Evolutionary conservation across 92 coral and sea anemone species (phyloP).

Genomic region (Palythoa grandis): DNA sequence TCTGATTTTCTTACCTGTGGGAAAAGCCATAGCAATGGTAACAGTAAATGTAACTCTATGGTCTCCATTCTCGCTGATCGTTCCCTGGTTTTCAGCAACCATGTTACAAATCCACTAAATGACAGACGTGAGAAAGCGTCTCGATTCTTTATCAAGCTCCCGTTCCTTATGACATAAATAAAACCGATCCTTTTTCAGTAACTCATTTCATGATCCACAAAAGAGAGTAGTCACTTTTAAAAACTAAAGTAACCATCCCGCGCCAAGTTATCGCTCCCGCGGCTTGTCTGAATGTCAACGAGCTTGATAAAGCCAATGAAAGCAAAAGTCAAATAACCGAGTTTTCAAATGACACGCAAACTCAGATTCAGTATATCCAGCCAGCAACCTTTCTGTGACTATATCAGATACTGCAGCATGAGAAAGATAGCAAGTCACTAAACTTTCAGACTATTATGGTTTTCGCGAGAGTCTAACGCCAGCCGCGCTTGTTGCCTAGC

Average conservation of each 20-base stretch:
- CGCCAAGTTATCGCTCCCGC: neutral
- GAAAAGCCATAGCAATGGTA: slow-evolving; percentile 87
- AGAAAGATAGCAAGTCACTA: neutral
- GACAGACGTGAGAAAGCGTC: neutral
- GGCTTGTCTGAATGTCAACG: neutral
- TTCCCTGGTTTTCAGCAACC: slow-evolving; percentile 49
- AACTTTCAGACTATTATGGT: neutral
- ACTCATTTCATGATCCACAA: neutral
- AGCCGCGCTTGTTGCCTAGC: slow-evolving; percentile 6
- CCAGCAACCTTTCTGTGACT: neutral
- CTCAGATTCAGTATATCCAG: neutral
- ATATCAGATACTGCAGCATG: neutral
- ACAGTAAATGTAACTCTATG: slow-evolving; percentile 93
- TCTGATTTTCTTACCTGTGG: slow-evolving; percentile 68
- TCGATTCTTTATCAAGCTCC: neutral
- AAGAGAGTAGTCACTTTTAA: neutral
- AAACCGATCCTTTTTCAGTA: neutral
- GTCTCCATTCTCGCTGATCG: slow-evolving; percentile 65
- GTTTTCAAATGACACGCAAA: neutral
- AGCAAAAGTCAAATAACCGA: slow-evolving; percentile 11
- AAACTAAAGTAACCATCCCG: neutral
- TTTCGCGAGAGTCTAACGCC: neutral
- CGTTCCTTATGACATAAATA: neutral
- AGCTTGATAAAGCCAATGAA: too few species aligned
- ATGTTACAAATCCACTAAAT: slow-evolving; percentile 21